phyloP scores from a whole-genome alignment of 2,888 invertebrate genomes.

The Zele albiditarsus region DNA sequence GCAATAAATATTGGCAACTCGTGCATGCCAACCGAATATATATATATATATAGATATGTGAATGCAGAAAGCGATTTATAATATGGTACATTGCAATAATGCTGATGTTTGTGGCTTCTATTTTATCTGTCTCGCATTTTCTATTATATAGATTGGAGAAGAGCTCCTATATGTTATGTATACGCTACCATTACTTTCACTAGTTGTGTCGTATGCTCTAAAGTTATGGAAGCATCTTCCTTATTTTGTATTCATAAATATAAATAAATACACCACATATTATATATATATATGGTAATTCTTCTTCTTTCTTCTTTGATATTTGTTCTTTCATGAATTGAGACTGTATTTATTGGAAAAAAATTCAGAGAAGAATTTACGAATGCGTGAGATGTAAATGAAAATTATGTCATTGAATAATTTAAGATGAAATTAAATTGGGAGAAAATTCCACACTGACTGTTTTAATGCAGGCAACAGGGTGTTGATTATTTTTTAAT shows the following conservation, averaged over 20 bases:
- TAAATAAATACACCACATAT: background rate
- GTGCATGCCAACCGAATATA: conserved; percentile 11
- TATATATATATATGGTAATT: background rate
- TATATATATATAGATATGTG: background rate
- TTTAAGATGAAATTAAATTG: too few species aligned
- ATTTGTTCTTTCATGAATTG: background rate
- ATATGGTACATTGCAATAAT: conserved; percentile 23
- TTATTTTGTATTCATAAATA: background rate
- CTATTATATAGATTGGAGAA: conserved; percentile 13
- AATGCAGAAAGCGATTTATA: conserved; percentile 20
- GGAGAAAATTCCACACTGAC: too few species aligned
- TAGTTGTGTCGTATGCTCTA: background rate
- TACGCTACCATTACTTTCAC: background rate
- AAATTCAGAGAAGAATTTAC: too few species aligned
- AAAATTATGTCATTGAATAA: too few species aligned
- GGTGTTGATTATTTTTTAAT: too few species aligned
- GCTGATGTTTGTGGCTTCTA: conserved; percentile 12
- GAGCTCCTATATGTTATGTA: background rate
- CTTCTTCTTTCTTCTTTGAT: background rate
- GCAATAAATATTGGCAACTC: conserved; percentile 39
- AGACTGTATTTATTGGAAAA: background rate
- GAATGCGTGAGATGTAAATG: too few species aligned
- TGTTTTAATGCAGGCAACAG: too few species aligned
- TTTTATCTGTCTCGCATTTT: conserved; percentile 3
- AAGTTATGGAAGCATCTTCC: background rate